Base-by-base conservation (phyloP, 2,888 invertebrate genomes). In the Orchesella flavescens region DNA sequence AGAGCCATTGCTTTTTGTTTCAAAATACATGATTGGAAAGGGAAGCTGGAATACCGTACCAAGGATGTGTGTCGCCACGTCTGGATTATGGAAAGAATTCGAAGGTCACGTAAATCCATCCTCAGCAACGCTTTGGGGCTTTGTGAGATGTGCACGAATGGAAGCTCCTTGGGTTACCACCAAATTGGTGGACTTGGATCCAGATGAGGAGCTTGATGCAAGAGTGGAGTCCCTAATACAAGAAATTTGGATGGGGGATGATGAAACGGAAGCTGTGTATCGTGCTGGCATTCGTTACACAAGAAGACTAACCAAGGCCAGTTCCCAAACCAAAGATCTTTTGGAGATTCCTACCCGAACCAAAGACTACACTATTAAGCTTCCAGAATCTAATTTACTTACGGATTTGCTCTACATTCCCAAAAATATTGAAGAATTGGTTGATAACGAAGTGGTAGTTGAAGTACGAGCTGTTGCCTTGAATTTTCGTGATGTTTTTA, bases 401-500 rank as follows among this genome's bases (percentile, higher is more conserved):
- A 15, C 43, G n/a, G 66, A 66, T 43, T n/a, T 66, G 44, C 7
- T 3, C 13, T 44, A 44, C 44, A 13, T 24, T 3, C 61, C 61
- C 10, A 61, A 23, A 24, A 21, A 23, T 5, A 17, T 1, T 1
- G 46, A 10, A 13, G 17, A 44, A 9, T 17, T 44, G 12, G 34
- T 17, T 10, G 74, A 61, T 9, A 21, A 74, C 21, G 73, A 72
- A 21, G 19, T 79, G 13, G 79, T 72, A 17, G 49, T 79, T 12
- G 12, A 79, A 21, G 53, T 71, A 9, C 59, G 63, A 49, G 79
- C 72, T 1, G n/a, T 19, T 4, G 72, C 69, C 44, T 46, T 79
- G 4, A 79, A 79, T 55, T 79, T 71, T 34, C 71, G 69, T 0
- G 79, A 79, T 23, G 72, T 79, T 17, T 79, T 79, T 23, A 19